phyloP scores from a whole-genome alignment of 2,113 vertebrate genomes.

The Callospermophilus lateralis region DNA sequence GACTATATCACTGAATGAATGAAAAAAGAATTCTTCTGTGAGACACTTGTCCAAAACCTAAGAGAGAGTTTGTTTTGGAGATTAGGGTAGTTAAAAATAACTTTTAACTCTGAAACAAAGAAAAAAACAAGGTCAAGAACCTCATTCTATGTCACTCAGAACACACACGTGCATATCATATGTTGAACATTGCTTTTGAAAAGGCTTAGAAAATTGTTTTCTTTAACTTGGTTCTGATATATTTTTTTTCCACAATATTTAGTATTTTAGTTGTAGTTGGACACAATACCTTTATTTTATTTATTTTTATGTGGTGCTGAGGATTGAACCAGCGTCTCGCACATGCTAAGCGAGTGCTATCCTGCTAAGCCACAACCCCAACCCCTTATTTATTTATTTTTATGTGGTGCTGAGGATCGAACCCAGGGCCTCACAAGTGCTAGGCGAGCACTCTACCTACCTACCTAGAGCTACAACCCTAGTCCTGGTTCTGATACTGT shows the following conservation, averaged over 20 bases:
- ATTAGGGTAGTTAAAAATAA: neutral
- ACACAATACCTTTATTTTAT: no score
- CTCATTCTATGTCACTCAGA: neutral
- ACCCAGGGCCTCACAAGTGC: no score
- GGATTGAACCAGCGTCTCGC: no score
- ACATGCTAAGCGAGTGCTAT: no score
- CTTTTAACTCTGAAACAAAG: conserved; percentile 34
- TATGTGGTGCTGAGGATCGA: no score
- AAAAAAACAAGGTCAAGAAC: neutral
- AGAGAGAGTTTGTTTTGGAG: neutral
- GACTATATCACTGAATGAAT: neutral
- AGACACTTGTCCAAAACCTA: conserved; percentile 10
- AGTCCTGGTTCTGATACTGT: neutral
- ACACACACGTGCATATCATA: neutral
- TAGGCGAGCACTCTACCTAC: no score
- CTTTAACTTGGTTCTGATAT: neutral
- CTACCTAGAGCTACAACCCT: no score
- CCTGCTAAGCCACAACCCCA: no score
- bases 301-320: no score
- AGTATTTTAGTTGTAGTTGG: no score
- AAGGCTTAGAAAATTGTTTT: conserved; percentile 22
- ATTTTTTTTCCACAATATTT: no score
- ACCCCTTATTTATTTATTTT: no score
- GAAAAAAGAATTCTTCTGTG: neutral
- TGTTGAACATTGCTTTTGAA: neutral